phyloP scores from a whole-genome alignment of 2,888 invertebrate species.

The Disparrhopalites patrizii region DNA sequence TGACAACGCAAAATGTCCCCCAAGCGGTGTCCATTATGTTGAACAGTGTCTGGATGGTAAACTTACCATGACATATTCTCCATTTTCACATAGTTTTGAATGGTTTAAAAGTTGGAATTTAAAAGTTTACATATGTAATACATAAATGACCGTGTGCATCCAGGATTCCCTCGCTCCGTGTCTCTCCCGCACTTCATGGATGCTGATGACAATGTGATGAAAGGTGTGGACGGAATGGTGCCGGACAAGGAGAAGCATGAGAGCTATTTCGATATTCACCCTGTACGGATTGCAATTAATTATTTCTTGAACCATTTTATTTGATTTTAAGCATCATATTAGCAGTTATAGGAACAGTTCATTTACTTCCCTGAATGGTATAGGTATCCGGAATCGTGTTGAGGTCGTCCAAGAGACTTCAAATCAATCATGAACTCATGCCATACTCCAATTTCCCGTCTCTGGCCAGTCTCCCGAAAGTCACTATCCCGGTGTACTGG shows the following conservation, averaged over 20 bases:
- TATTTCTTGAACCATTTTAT: not conserved
- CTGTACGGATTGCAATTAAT: conserved; percentile 27
- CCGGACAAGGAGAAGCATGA: conserved; percentile 40
- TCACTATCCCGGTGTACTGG: conserved; percentile 44
- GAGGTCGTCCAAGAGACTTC: conserved; percentile 38
- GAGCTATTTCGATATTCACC: conserved; percentile 38
- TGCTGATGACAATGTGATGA: conserved; percentile 34
- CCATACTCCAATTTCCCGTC: conserved; percentile 37
- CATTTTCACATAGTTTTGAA: not conserved
- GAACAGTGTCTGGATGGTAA: conserved; percentile 37
- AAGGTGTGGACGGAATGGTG: conserved; percentile 39
- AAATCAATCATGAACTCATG: conserved; percentile 39
- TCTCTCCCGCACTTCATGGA: conserved; percentile 43
- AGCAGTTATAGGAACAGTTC: not conserved
- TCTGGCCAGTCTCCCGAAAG: conserved; percentile 35
- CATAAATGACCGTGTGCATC: too few species aligned
- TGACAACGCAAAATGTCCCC: conserved; percentile 26
- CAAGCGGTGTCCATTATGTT: conserved; percentile 33
- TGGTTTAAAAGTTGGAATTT: too few species aligned
- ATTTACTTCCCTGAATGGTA: not conserved
- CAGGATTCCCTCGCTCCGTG: conserved; percentile 27
- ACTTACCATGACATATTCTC: not conserved
- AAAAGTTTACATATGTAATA: too few species aligned
- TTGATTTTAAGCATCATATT: not conserved
- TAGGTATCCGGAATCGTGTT: conserved; percentile 44